A percentile compares a stretch with the other conserved stretches of the same genome.
Conservation (phyloP, 2,797 vertebrate genomes). For the Schizothorax lantsangensis region DNA sequence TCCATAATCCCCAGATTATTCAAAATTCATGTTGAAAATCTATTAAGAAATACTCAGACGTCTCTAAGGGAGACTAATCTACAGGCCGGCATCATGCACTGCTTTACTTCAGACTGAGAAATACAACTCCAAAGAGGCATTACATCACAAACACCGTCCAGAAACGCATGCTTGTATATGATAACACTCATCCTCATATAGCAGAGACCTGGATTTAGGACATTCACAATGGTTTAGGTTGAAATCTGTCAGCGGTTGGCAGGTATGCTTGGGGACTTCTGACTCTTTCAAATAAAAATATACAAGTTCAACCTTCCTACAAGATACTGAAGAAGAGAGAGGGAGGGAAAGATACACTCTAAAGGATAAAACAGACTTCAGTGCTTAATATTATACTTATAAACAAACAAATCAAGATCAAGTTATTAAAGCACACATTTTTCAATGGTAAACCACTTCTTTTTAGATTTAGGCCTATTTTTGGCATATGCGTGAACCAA, state of each 20-base stretch:
- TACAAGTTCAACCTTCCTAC: neutral
- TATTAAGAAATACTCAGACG: constrained; percentile 47
- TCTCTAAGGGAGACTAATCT: constrained; percentile 38
- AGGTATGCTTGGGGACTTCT: neutral
- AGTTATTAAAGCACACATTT: neutral
- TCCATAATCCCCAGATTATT: constrained; percentile 55
- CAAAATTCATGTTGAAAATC: constrained; percentile 55
- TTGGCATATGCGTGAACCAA: no score
- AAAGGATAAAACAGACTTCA: neutral
- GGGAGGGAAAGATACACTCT: neutral
- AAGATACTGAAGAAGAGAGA: neutral
- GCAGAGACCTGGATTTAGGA: neutral
- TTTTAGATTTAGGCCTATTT: no score
- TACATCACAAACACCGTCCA: neutral
- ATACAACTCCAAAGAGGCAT: constrained; percentile 1
- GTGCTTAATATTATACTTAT: neutral
- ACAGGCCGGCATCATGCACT: neutral
- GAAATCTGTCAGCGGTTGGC: neutral
- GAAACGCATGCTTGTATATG: neutral
- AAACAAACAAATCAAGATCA: neutral
- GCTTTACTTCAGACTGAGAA: neutral
- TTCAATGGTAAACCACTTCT: neutral
- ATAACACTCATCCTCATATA: neutral
- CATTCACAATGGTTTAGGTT: neutral
- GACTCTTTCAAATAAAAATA: neutral